phyloP scores from a whole-genome alignment of 2,888 invertebrate genomes.

The Himalopsyche japonica region DNA sequence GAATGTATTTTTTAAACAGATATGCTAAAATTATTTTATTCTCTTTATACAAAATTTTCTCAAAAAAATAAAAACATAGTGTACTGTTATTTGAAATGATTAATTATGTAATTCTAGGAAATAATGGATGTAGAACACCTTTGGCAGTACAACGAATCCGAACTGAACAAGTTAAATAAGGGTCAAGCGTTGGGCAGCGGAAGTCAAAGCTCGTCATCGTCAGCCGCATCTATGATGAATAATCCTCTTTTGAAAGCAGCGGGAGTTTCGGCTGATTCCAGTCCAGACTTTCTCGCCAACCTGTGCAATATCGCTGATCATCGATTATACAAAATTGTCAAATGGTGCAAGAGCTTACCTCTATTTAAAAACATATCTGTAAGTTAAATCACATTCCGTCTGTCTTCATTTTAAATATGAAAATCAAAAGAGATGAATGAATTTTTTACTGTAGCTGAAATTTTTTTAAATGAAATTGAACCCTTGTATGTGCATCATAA shows the following conservation, averaged over 20 bases:
- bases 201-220: slow-evolving; percentile 29
- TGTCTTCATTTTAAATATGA: too few relatives aligned
- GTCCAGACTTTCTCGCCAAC: slow-evolving; percentile 85
- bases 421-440: too few relatives aligned
- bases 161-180: slow-evolving; percentile 68
- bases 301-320: slow-evolving; percentile 94
- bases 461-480: too few relatives aligned
- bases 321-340: slow-evolving; percentile 93
- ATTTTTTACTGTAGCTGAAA: too few relatives aligned
- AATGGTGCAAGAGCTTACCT: slow-evolving; percentile 97
- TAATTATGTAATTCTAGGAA: slow-evolving; percentile 62
- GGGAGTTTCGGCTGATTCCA: slow-evolving; percentile 64
- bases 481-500: too few relatives aligned
- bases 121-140: slow-evolving; percentile 96
- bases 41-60: too few relatives aligned
- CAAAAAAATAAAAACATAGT: too few relatives aligned
- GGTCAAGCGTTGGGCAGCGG: slow-evolving; percentile 45
- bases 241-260: slow-evolving; percentile 57
- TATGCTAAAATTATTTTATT: too few relatives aligned
- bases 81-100: too few relatives aligned
- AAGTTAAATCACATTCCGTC: too few relatives aligned
- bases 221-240: slow-evolving; percentile 36
- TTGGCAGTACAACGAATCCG: slow-evolving; percentile 91
- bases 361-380: slow-evolving; percentile 95
- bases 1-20: too few relatives aligned